Evolutionary conservation across 1,140 invertebrate species (phyloP), one percentile per base, ranked within the genome.

Genomic region (Hylyphantes graminicola): DNA sequence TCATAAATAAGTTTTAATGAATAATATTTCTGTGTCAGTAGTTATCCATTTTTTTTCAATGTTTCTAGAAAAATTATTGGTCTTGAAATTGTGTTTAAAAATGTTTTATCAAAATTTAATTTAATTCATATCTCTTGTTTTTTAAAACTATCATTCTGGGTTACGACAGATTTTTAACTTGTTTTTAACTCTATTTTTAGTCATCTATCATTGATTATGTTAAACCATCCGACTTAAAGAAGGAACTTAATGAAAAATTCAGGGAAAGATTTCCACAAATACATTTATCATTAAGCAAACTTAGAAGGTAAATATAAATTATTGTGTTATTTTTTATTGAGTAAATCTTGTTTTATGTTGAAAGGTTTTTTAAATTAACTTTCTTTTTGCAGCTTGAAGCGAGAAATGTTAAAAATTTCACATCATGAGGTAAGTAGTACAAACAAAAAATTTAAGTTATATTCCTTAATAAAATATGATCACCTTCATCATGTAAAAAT

Each of bases 231-330:
- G 97, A 98, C 90, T 90, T 99, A 76, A 99, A 99, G 89, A 98
- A 97, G 90, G 97, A 99, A 91, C 91, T 99, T 0, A 99, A 99
- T 90, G 97, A 98, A 88, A 98, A 98, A 90, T 99, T 99, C 88
- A 93, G 93, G 87, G 96, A 97, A 88, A 96, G 96, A 88, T 99
- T 98, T 91, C 97, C 97, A 0, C 93, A 96, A 86, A 94, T 99
- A 85, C 95, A 98, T 89, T 91, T 99, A 0, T 98, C 97, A 2
- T 91, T 99, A n/a, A 98, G 96, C 90, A 99, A 99, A 92, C 90
- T 99, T 53, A 92, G 87, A 74, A 88, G 85, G 85, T 86, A 55
- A 76, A 10, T 3, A 70, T 57, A 11, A 57, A 57, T 61, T 12
- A 61, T 15, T 61, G 59, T 61, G 11, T 61, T 15, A 7, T 15